Base-by-base conservation (phyloP, 37 sponge, comb jelly and placozoan genomes). In the Petrosia ficiformis region DNA sequence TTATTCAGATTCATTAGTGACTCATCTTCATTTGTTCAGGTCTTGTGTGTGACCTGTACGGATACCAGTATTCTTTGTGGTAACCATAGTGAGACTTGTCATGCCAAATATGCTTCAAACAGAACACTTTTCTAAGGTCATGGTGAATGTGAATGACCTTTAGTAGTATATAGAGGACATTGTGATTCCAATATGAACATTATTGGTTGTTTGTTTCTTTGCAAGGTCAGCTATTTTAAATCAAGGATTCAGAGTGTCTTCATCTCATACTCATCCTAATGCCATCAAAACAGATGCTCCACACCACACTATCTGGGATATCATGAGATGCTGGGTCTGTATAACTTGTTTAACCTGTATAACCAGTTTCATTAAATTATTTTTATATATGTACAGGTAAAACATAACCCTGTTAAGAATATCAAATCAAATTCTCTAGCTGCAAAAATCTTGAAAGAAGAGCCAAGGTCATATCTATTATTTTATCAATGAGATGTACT, bases 91-190 rank as follows among this genome's bases (percentile, higher is more conserved):
- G 94, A 93, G 44, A 82, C 82, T 60, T 89, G 92, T 52, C 84
- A 86, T 64, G 85, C 96, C 60, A 98, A 98, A 75, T 98, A 98
- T 85, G 96, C n/a, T n/a, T n/a, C n/a, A n/a, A n/a, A n/a, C n/a
- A n/a, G n/a, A n/a, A n/a, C n/a, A n/a, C n/a, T n/a, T n/a, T n/a
- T n/a, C n/a, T n/a, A n/a, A n/a, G n/a, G n/a, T n/a, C n/a, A n/a
- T n/a, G n/a, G n/a, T n/a, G n/a, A n/a, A n/a, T n/a, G n/a, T n/a
- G n/a, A n/a, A n/a, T n/a, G n/a, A n/a, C n/a, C n/a, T n/a, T n/a
- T n/a, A n/a, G n/a, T n/a, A n/a, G n/a, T n/a, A n/a, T n/a, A n/a
- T n/a, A n/a, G n/a, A n/a, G n/a, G n/a, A n/a, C n/a, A n/a, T n/a
- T n/a, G n/a, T n/a, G 87, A n/a, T n/a, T n/a, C n/a, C n/a, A n/a